Evolutionary conservation across 2,797 vertebrate species (phyloP).

Genomic region (Mormyrus hasselquistii): DNA sequence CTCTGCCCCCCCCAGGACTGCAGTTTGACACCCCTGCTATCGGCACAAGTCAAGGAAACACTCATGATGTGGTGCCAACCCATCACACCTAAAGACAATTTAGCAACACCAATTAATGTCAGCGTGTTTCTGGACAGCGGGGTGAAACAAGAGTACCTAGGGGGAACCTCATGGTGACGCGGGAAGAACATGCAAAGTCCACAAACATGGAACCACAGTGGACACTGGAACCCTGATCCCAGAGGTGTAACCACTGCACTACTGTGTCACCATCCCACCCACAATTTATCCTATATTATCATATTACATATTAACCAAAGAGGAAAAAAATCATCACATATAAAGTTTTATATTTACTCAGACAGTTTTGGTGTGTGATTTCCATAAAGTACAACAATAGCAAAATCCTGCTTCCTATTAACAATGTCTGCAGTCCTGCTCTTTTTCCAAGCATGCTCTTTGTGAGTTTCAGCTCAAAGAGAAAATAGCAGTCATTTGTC

Average conservation of each 20-base stretch:
- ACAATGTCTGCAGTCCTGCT: neutral
- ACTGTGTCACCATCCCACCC: neutral
- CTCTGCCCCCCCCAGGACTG: no score
- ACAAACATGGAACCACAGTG: neutral
- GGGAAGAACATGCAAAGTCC: neutral
- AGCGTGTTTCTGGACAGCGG: neutral
- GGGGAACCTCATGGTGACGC: neutral
- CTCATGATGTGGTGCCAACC: neutral
- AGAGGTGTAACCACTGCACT: neutral
- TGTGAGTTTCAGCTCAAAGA: neutral
- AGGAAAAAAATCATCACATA: neutral
- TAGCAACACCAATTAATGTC: neutral
- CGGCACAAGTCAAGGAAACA: neutral
- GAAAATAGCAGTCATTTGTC: constrained; percentile 4
- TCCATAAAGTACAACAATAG: neutral
- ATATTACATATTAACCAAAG: neutral
- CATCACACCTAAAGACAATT: neutral
- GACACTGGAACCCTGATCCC: neutral
- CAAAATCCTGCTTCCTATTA: neutral
- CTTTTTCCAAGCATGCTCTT: neutral
- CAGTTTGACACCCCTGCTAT: neutral
- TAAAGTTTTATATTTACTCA: neutral
- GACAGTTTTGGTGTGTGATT: neutral
- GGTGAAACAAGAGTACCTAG: neutral
- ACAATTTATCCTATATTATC: neutral